Evolutionary conservation across 2,888 invertebrate species (phyloP), one percentile per base, ranked within the genome.

Genomic region (Dusona sp.): DNA sequence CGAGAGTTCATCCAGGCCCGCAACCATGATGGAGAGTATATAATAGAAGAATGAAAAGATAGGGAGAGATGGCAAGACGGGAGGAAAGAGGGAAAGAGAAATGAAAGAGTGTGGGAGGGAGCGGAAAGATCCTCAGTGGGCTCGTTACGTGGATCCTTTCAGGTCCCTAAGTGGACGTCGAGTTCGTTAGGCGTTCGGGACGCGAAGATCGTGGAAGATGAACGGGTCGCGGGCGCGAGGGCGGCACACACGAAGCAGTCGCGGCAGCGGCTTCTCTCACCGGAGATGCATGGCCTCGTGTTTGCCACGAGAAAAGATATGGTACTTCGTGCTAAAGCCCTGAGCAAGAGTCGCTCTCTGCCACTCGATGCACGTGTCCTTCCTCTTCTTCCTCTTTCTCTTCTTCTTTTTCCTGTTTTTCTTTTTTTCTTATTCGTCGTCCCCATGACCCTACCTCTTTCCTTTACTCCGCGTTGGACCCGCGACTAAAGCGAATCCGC

Each of bases 151-250:
- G 89, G 82, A 90, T 91, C 91, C 91, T 92, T 92, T 92, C 90
- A 91, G 89, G 90, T 86, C 90, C 86, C 92, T 92, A 92, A 92
- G 92, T 91, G 91, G 91, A 92, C 91, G 91, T 92, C 91, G 90
- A 91, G 92, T 93, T 93, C 92, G 92, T 93, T 93, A 93, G 92
- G 90, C 90, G 88, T 90, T 89, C 90, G 90, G 90, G 88, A 91
- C 87, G 89, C 83, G 86, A 84, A 89, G 90, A 89, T 92, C 90
- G 91, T 90, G 90, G 90, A 91, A 92, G 92, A 92, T 91, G 92
- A 92, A 90, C 90, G 89, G 90, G 89, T 89, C 89, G 90, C 90
- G 89, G 89, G 91, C 89, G 91, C 79, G 87, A 87, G 84, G 84
- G 84, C 83, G 83, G 79, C 77, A 81, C 48, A 85, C 73, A 74